These are phyloP conservation scores for Oreotragus oreotragus DNA, from an alignment of 2,113 vertebrate genomes.

Conservation along the genomic window DNA sequence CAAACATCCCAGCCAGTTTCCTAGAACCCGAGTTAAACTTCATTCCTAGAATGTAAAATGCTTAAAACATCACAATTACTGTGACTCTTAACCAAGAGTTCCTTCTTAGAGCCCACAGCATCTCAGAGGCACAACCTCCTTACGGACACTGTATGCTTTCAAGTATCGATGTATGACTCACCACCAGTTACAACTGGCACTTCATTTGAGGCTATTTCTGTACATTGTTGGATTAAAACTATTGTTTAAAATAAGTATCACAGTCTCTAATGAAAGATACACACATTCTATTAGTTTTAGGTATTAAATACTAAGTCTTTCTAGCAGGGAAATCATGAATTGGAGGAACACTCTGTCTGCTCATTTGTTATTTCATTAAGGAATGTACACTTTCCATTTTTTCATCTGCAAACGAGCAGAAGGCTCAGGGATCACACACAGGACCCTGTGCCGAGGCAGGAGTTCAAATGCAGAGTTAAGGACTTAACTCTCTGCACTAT, in stretches of 20 bases:
- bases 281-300: background rate
- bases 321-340: background rate
- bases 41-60: background rate
- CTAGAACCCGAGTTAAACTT: background rate
- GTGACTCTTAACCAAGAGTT: background rate
- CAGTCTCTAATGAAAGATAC: background rate
- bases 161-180: background rate
- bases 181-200: background rate
- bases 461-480: background rate
- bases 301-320: background rate
- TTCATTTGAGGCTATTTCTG: background rate
- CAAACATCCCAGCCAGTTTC: background rate
- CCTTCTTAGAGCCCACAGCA: background rate
- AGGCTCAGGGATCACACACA: background rate
- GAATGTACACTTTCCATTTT: background rate
- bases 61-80: background rate
- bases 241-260: background rate
- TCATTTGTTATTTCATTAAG: background rate
- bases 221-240: background rate
- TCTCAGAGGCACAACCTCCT: background rate
- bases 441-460: background rate
- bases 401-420: background rate
- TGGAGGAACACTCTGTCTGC: background rate
- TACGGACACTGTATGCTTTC: background rate
- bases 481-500: background rate